Percentiles rank a stretch among this genome's conserved stretches.
phyloP scores from a whole-genome alignment of 2,113 vertebrate genomes.

The Rostratula benghalensis region DNA sequence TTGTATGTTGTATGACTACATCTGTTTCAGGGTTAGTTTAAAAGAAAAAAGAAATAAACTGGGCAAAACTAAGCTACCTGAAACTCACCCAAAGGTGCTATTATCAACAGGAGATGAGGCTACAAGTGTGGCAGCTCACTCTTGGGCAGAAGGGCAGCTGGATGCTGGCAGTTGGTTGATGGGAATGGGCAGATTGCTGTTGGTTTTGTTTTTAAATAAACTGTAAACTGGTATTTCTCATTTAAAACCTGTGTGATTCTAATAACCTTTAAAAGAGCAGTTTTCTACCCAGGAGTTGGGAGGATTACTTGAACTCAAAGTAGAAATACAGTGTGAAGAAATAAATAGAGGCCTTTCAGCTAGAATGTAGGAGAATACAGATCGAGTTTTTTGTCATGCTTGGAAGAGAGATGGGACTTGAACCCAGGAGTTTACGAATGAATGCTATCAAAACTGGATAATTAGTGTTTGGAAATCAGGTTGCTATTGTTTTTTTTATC shows the following conservation, averaged over 20 bases:
- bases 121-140: background rate
- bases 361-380: background rate
- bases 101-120: background rate
- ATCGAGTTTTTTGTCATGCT: background rate
- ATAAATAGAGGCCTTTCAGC: background rate
- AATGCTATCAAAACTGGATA: background rate
- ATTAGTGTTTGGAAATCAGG: background rate
- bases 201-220: background rate
- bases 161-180: background rate
- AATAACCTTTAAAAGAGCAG: background rate
- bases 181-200: background rate
- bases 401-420: background rate
- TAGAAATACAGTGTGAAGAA: background rate
- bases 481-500: accelerated
- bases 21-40: background rate
- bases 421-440: background rate
- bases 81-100: background rate
- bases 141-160: background rate
- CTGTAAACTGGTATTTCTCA: background rate
- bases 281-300: background rate
- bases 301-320: background rate
- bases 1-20: background rate
- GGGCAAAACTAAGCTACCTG: background rate
- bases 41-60: background rate
- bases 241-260: background rate